Base-by-base conservation (phyloP, 2,888 invertebrate genomes). In the Hololepta plana region DNA sequence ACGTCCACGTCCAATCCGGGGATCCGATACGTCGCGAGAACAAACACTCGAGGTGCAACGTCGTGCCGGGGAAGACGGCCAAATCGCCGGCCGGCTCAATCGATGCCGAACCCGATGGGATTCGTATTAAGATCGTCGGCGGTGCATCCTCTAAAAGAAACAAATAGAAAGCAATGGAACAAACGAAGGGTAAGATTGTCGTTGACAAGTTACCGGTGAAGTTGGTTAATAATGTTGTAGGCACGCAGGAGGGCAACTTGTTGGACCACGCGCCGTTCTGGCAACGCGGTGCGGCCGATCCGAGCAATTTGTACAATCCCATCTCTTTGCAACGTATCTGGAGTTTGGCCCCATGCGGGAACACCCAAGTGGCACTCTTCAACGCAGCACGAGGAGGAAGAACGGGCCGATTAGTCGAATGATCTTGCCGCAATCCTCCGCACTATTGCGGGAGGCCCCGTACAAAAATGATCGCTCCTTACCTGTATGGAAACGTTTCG, bases 1-100 rank as follows among this genome's bases (percentile, higher is more conserved):
- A 74, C 1, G 82, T 82, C 82, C 85, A 87, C 25, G 73, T 75
- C 87, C 87, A 87, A 42, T 80, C 77, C 1, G 87, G 85, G 34
- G 76, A 74, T 2, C 85, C 85, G 11, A 74, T 58, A 10, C 69
- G 60, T 16, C 80, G 60, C 2, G 73, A 71, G 43, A 76, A 74
- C 39, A 85, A 65, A 47, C 87, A 87, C 51, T 85, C 85, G 32
- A 87, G 60, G 44, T 80, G 72, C 10, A 87, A 57, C 3, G 77
- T 77, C 35, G 73, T 74, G 36, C 79, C 81, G 0, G 85, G 85
- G 40, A 69, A 76, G 20, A 85, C 75, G 13, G 75, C 75, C 33
- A 87, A 53, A 35, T 77, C 72, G 7, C 85, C 85, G 2, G 72
- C 67, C 1, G 76, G 74, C 41, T 79, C 80, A 26, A 81, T 75